Percentiles rank a stretch among this genome's conserved stretches.
phyloP scores from a whole-genome alignment of 2,113 vertebrate genomes.

The Azemiops feae region DNA sequence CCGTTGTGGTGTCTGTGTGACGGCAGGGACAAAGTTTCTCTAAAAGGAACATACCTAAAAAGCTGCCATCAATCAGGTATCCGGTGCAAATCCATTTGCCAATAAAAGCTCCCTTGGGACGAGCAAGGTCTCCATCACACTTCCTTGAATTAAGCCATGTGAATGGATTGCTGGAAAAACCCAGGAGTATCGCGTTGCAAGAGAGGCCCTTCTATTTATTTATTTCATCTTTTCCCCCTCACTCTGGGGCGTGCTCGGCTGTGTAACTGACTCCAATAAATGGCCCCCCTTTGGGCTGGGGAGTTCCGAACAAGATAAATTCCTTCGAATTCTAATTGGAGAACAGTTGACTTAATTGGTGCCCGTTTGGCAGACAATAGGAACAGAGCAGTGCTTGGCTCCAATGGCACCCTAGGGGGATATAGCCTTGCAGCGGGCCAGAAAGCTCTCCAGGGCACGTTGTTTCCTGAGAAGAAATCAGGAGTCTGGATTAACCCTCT shows the following conservation, averaged over 20 bases:
- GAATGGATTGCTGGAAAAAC: constrained; percentile 83
- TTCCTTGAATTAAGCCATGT: constrained; percentile 80
- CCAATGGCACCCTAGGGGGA: constrained; percentile 88
- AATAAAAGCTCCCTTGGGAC: constrained; percentile 48
- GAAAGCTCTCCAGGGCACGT: constrained; percentile 84
- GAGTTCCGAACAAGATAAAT: constrained; percentile 83
- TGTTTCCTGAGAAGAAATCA: constrained; percentile 92
- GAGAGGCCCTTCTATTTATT: constrained; percentile 83
- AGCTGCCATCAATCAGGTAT: constrained; percentile 29
- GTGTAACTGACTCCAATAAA: constrained; percentile 86
- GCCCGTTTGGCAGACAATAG: constrained; percentile 96
- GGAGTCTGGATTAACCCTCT: constrained; percentile 81
- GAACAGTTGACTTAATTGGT: constrained; percentile 98
- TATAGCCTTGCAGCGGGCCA: constrained; percentile 90
- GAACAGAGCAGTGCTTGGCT: constrained; percentile 84
- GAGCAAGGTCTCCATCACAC: constrained; percentile 73
- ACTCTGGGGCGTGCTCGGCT: constrained; percentile 37
- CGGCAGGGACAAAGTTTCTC: neutral
- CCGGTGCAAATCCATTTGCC: constrained; percentile 17
- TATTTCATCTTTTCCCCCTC: constrained; percentile 68
- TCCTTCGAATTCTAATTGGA: constrained; percentile 97
- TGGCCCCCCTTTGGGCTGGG: constrained; percentile 73
- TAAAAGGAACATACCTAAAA: fast-evolving
- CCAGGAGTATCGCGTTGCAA: constrained; percentile 92
- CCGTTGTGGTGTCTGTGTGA: neutral